A percentile compares a stretch with the other conserved stretches of the same genome.
phyloP scores from a whole-genome alignment of 2,888 invertebrate species.

The Andrena chrysosceles region DNA sequence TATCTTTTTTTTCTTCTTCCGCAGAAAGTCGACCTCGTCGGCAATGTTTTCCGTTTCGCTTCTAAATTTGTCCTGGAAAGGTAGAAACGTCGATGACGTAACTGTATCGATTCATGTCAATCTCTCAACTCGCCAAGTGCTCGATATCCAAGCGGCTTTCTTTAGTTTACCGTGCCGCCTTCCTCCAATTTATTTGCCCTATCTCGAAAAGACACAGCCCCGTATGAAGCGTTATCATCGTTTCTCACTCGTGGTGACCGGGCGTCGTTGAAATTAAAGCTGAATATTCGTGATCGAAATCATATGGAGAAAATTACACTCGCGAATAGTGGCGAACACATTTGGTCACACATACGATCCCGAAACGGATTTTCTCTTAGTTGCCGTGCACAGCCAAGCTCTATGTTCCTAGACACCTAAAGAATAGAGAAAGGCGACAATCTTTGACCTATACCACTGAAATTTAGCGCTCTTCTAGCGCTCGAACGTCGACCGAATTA shows the following conservation, averaged over 20 bases:
- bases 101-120: conserved; percentile 38
- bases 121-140: neutral
- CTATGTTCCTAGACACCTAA: too few species aligned
- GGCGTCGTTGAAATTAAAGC: neutral
- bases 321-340: neutral
- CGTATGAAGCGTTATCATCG: too few species aligned
- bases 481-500: neutral
- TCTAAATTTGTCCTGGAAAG: conserved; percentile 32
- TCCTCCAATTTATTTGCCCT: too few species aligned
- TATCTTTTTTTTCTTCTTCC: neutral
- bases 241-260: too few species aligned
- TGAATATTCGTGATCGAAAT: neutral
- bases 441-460: too few species aligned
- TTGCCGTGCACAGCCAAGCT: too few species aligned
- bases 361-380: too few species aligned
- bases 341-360: too few species aligned
- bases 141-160: neutral
- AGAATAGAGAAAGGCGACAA: too few species aligned
- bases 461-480: neutral
- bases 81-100: conserved; percentile 24
- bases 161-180: neutral
- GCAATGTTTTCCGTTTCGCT: conserved; percentile 9
- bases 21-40: neutral
- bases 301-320: neutral
- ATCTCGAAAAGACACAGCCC: too few species aligned